Evolutionary conservation across 2,113 vertebrate species (phyloP).

Genomic region (Dicrurus megarhynchus): DNA sequence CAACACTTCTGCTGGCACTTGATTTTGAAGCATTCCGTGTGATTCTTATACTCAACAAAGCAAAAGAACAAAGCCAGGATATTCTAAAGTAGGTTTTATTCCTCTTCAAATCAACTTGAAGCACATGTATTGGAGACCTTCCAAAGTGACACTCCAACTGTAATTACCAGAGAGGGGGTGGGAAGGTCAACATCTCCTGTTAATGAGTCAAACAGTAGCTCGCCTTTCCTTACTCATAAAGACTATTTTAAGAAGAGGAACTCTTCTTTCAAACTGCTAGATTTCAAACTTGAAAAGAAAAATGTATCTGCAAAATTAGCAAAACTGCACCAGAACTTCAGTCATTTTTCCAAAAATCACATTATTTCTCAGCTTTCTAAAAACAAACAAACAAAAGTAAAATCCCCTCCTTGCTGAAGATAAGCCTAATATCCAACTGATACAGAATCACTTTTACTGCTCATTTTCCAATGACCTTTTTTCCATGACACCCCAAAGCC

Average conservation of each 20-base stretch:
- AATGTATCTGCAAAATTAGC: background rate
- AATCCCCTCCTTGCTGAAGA: background rate
- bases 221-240: background rate
- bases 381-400: background rate
- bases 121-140: background rate
- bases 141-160: background rate
- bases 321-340: background rate
- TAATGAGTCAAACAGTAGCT: conserved; percentile 15
- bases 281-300: background rate
- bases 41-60: background rate
- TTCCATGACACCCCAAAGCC: background rate
- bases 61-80: background rate
- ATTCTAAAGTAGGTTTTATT: background rate
- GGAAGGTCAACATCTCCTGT: conserved; percentile 36
- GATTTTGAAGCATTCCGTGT: background rate
- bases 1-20: background rate
- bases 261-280: background rate
- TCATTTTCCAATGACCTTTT: background rate
- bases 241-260: background rate
- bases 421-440: background rate
- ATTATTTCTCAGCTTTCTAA: background rate
- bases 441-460: background rate
- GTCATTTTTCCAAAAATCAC: background rate
- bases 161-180: background rate
- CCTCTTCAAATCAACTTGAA: background rate